Base-by-base conservation (phyloP, 2,888 invertebrate species). In the Scrobipalpa atriplicella region DNA sequence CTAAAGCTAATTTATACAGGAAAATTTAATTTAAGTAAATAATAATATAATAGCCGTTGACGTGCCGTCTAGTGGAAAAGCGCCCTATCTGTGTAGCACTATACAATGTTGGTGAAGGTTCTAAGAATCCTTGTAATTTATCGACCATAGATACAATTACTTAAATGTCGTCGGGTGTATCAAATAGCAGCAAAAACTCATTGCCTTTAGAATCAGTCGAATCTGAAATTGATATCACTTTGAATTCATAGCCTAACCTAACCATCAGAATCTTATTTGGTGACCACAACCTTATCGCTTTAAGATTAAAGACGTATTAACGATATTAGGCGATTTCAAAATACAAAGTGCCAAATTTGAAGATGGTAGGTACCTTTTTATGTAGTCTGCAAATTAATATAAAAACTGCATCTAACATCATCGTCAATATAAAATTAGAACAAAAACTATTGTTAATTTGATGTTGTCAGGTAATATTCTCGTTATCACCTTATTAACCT, bases 51-150 rank as follows among this genome's bases (percentile, higher is more conserved):
- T n/a, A n/a, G n/a, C n/a, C n/a, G n/a, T n/a, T n/a, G n/a, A n/a
- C n/a, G n/a, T n/a, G n/a, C n/a, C n/a, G n/a, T n/a, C n/a, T n/a
- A n/a, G n/a, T n/a, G n/a, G n/a, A n/a, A n/a, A n/a, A n/a, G n/a
- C n/a, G n/a, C n/a, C n/a, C n/a, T n/a, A n/a, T n/a, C n/a, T n/a
- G n/a, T n/a, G n/a, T n/a, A n/a, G n/a, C n/a, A n/a, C n/a, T 29
- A 47, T 47, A 13, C 43, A 43, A 13, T 43, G 43, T 43, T 10
- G 19, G 8, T n/a, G 16, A 38, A n/a, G 13, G 41, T 60, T 64
- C 61, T 21, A 9, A 19, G 66, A 61, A 66, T 13, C 51, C 66
- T 61, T 51, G 47, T 63, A 51, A 62, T 16, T 51, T 18, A 36
- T 36, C 16, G 29, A 58, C 38, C 36, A 58, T 16, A 9, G 19